These are phyloP conservation scores for Cyphomyrus discorhynchus DNA, from an alignment of 2,113 vertebrate genomes.

Conservation along the genomic window DNA sequence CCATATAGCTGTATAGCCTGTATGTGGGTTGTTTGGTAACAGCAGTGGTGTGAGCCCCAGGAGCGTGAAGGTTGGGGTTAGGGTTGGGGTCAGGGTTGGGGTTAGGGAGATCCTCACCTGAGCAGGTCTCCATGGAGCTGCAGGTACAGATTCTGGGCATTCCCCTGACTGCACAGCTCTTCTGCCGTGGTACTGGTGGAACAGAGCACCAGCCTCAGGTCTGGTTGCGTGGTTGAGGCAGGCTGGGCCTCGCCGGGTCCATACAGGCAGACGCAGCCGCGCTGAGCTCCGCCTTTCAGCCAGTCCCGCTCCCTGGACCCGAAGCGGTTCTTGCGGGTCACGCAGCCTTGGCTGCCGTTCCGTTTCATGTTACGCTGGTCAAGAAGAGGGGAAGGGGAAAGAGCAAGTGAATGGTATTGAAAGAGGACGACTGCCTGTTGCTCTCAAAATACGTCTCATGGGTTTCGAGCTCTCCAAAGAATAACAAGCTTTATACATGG, in stretches of 20 bases:
- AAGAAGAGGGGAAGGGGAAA: slow-evolving; percentile 26
- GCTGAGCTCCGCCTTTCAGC: slow-evolving; percentile 74
- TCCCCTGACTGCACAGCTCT: slow-evolving; percentile 77
- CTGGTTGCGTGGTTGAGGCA: slow-evolving; percentile 57
- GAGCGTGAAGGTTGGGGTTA: neutral
- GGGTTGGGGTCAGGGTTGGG: neutral
- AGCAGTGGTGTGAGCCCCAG: neutral
- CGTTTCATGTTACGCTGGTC: slow-evolving; percentile 83
- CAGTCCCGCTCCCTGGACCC: slow-evolving; percentile 85
- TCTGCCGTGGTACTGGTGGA: slow-evolving; percentile 76
- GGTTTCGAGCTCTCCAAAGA: neutral
- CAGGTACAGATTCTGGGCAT: slow-evolving; percentile 69
- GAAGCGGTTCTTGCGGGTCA: slow-evolving; percentile 74
- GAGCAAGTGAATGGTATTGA: neutral
- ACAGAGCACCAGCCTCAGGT: slow-evolving; percentile 81
- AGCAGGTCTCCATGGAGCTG: slow-evolving; percentile 89
- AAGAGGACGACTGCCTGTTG: neutral
- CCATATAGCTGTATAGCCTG: neutral
- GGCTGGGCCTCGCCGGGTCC: slow-evolving; percentile 59
- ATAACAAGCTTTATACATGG: neutral
- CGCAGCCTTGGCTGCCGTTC: slow-evolving; percentile 73
- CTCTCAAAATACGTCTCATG: neutral
- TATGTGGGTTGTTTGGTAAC: neutral
- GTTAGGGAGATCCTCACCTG: slow-evolving; percentile 63
- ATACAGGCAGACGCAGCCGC: slow-evolving; percentile 82